phyloP scores from a whole-genome alignment of 92 coral and sea anemone species.

The Epizoanthus rinbou region DNA sequence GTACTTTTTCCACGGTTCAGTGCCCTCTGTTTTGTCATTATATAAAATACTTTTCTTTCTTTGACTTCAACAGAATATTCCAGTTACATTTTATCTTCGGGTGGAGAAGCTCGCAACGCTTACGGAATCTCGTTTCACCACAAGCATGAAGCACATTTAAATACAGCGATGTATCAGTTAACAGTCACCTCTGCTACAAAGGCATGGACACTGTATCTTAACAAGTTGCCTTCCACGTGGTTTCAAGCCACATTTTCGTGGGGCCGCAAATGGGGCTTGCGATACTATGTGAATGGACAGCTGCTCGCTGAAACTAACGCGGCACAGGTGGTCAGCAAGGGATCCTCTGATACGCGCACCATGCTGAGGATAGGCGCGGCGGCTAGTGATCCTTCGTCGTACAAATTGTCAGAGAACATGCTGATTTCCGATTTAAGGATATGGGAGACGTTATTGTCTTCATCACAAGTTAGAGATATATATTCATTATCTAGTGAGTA shows the following conservation, averaged over 20 bases:
- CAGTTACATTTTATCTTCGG: neutral
- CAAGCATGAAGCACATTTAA: neutral
- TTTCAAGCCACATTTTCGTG: conserved; percentile 14
- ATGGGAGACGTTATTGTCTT: neutral
- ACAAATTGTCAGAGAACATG: neutral
- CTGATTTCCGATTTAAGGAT: conserved; percentile 8
- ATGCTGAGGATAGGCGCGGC: neutral
- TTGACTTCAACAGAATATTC: neutral
- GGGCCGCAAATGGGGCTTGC: neutral
- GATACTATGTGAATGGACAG: conserved; percentile 14
- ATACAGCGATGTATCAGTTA: neutral
- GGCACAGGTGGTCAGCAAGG: neutral
- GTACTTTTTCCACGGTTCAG: no score
- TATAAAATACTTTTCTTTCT: neutral
- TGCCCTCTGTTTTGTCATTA: no score
- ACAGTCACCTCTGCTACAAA: neutral
- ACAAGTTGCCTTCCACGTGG: neutral
- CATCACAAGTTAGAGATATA: neutral
- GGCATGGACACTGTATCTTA: neutral
- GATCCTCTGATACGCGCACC: neutral
- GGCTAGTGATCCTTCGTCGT: neutral
- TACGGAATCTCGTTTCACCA: neutral
- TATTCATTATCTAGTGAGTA: neutral
- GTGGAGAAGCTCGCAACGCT: neutral
- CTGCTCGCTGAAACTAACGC: neutral